These are phyloP conservation scores for Podilymbus podiceps DNA, from an alignment of 2,113 vertebrate species.

Conservation along the genomic window DNA sequence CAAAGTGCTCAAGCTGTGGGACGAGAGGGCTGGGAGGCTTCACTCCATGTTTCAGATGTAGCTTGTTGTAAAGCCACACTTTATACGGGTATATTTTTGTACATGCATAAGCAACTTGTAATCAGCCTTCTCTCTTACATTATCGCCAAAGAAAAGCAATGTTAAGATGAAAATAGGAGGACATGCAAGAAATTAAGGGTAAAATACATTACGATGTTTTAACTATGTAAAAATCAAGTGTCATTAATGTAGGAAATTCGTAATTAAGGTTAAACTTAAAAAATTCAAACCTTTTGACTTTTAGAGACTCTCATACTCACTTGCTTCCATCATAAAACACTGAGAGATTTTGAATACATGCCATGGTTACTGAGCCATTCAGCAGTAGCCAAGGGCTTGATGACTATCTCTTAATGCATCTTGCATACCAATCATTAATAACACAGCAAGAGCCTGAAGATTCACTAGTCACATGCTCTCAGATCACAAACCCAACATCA, in stretches of 20 bases:
- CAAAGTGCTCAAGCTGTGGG: neutral
- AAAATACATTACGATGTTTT: neutral
- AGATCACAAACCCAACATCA: neutral
- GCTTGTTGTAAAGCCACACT: neutral
- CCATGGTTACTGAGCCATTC: conserved; percentile 24
- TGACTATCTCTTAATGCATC: conserved; percentile 13
- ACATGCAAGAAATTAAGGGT: neutral
- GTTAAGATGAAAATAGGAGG: neutral
- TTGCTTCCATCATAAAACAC: neutral
- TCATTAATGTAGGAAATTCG: neutral
- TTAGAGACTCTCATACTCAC: neutral
- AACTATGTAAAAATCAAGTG: neutral
- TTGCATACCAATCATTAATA: conserved; percentile 31
- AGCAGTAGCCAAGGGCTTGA: conserved; percentile 10
- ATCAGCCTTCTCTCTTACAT: neutral
- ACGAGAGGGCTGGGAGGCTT: neutral
- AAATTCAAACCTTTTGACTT: neutral
- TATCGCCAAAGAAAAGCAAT: neutral
- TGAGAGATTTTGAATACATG: neutral
- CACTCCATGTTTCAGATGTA: neutral
- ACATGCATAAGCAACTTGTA: neutral
- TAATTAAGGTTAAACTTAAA: neutral
- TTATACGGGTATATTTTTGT: neutral
- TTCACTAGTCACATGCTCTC: neutral
- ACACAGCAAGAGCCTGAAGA: neutral